A percentile compares a stretch with the other conserved stretches of the same genome.
These are phyloP conservation scores for Cyclargus thomasi DNA, from an alignment of 1,140 invertebrate species.

Conservation along the genomic window DNA sequence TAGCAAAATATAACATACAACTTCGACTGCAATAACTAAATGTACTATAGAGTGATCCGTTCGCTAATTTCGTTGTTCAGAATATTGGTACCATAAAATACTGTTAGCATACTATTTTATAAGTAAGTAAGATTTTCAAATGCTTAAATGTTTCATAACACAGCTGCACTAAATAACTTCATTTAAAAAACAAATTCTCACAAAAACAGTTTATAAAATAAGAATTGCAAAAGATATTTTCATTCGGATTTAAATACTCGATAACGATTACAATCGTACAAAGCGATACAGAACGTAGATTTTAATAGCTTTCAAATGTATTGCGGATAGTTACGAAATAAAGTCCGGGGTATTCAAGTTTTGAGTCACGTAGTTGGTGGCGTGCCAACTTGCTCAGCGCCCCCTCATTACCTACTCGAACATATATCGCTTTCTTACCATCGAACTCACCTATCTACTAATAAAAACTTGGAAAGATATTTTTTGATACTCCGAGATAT, in stretches of 20 bases:
- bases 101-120: too few relatives aligned
- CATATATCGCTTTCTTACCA: slow-evolving; percentile 8
- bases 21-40: too few relatives aligned
- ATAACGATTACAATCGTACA: slow-evolving; percentile 3
- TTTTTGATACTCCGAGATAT: not conserved
- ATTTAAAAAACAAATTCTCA: too few relatives aligned
- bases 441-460: slow-evolving; percentile 4
- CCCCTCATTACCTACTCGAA: slow-evolving; percentile 5
- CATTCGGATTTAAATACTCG: not conserved
- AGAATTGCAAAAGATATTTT: not conserved
- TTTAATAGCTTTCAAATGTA: slow-evolving; percentile 8
- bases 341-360: slow-evolving; percentile 4
- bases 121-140: too few relatives aligned
- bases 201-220: too few relatives aligned
- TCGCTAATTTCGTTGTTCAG: too few relatives aligned
- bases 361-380: slow-evolving; percentile 12
- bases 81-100: too few relatives aligned
- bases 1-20: too few relatives aligned
- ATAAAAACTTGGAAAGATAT: slow-evolving; percentile 4
- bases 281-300: not conserved
- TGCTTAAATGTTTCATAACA: too few relatives aligned
- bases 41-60: too few relatives aligned
- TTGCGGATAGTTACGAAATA: slow-evolving; percentile 10
- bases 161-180: too few relatives aligned
- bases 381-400: slow-evolving; percentile 10